A percentile compares a stretch with the other conserved stretches of the same genome.
Conservation (phyloP, 2,113 vertebrate species). For the Cathartes aura region DNA sequence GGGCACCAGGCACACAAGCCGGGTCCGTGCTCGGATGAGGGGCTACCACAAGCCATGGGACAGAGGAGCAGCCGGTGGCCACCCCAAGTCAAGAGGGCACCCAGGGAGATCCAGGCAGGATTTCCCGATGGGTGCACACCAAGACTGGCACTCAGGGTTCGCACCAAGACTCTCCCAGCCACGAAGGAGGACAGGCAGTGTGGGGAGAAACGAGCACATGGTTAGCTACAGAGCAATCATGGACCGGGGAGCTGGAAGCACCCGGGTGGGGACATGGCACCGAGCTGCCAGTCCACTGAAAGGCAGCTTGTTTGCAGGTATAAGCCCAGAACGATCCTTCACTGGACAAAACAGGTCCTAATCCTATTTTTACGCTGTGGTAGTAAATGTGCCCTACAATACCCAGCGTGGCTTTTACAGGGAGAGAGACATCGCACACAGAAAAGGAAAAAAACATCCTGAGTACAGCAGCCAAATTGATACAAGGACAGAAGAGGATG, state of each 20-base stretch:
- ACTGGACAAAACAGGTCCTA: not conserved
- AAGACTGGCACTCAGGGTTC: not conserved
- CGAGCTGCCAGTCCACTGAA: not conserved
- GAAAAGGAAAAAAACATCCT: not conserved
- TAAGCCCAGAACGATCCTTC: not conserved
- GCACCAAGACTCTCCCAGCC: not conserved
- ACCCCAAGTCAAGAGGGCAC: not conserved
- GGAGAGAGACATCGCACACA: not conserved
- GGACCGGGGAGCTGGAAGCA: not conserved
- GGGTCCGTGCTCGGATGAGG: not conserved
- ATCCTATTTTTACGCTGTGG: not conserved
- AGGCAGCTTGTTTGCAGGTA: not conserved
- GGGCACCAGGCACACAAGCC: not conserved
- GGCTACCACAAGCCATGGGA: not conserved
- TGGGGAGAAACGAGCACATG: accelerated
- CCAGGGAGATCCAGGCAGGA: not conserved
- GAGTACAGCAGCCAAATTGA: not conserved
- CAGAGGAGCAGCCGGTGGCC: not conserved
- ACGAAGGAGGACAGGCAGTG: not conserved
- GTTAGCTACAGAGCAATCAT: not conserved
- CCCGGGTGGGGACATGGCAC: accelerated
- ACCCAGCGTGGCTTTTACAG: not conserved
- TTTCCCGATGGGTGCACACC: accelerated
- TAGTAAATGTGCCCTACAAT: not conserved
- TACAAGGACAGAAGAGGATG: not conserved